Conservation (phyloP, 2,888 invertebrate genomes). For the Crossocerus cetratus region DNA sequence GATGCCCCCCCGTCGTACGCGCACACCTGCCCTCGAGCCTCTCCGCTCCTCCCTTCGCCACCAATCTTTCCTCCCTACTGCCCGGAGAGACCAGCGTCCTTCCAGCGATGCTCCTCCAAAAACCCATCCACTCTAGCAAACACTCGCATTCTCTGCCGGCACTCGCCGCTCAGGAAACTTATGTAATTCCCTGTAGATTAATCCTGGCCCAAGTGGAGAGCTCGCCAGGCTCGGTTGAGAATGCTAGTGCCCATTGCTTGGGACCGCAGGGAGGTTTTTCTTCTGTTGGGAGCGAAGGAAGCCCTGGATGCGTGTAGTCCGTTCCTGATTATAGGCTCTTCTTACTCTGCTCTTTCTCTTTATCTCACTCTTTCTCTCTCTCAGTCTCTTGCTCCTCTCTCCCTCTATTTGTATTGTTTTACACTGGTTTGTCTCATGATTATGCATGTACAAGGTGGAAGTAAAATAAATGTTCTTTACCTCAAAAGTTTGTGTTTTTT, state of each 20-base stretch:
- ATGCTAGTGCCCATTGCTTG: conserved; percentile 1
- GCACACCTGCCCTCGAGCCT: background rate
- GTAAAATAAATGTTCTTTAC: conserved; percentile 50
- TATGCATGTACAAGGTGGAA: conserved; percentile 54
- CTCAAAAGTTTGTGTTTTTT: conserved; percentile 55
- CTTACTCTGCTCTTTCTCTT: conserved; percentile 9
- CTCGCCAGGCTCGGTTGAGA: conserved; percentile 35
- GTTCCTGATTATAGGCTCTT: conserved; percentile 22
- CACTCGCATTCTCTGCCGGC: background rate
- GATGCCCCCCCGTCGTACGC: conserved; percentile 52
- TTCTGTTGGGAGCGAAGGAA: conserved; percentile 2
- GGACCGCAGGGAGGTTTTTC: conserved; percentile 13
- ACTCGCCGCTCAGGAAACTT: conserved; percentile 39
- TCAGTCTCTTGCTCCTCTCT: background rate
- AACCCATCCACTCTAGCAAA: too few species aligned
- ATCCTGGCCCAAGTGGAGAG: conserved; percentile 30
- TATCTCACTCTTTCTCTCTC: background rate
- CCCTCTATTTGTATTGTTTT: conserved; percentile 5
- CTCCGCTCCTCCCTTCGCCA: too few species aligned
- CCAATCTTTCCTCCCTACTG: too few species aligned
- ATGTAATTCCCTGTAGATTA: conserved; percentile 45
- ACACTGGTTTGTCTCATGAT: conserved; percentile 42
- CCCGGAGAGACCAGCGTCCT: too few species aligned
- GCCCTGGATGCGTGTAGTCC: background rate
- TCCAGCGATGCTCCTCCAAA: too few species aligned